Evolutionary conservation across 2,888 invertebrate genomes (phyloP).

Genomic region (Bembecia ichneumoniformis): DNA sequence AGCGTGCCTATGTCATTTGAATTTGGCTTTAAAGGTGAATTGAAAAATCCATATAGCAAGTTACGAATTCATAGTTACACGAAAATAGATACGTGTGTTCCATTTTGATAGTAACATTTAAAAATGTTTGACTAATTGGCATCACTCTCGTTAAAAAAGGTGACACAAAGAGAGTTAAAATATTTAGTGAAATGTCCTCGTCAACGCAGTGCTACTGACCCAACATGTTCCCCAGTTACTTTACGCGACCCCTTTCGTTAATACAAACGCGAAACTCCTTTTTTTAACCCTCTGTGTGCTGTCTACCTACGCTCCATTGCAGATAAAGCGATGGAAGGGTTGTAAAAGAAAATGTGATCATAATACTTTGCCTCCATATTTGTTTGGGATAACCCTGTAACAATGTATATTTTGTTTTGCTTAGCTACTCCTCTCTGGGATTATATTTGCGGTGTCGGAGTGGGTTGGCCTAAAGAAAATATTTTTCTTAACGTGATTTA

Average conservation of each 20-base stretch:
- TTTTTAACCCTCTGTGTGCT: slow-evolving; percentile 24
- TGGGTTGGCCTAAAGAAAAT: background rate
- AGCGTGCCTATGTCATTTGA: too few species aligned
- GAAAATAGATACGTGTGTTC: too few species aligned
- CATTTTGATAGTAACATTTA: slow-evolving; percentile 2
- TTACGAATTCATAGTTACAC: too few species aligned
- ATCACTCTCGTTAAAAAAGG: slow-evolving; percentile 12
- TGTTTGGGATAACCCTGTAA: slow-evolving; percentile 36
- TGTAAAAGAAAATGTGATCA: slow-evolving; percentile 54
- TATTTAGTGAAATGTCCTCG: slow-evolving; percentile 35
- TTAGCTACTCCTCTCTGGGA: background rate
- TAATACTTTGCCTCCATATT: slow-evolving; percentile 51
- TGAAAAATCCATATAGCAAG: too few species aligned
- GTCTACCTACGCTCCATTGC: slow-evolving; percentile 13
- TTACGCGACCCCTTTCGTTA: slow-evolving; percentile 32
- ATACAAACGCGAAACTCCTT: slow-evolving; percentile 39
- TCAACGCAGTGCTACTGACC: slow-evolving; percentile 26
- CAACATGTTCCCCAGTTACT: slow-evolving; percentile 35
- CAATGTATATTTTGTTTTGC: slow-evolving; percentile 1
- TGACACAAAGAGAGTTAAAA: slow-evolving; percentile 37
- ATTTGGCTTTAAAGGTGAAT: too few species aligned
- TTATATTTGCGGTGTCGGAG: background rate
- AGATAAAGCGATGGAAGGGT: slow-evolving; percentile 45
- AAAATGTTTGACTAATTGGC: background rate
- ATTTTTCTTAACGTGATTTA: background rate